These are phyloP conservation scores for Polydrusus pterygomalis DNA, from an alignment of 2,888 invertebrate species.

Conservation along the genomic window DNA sequence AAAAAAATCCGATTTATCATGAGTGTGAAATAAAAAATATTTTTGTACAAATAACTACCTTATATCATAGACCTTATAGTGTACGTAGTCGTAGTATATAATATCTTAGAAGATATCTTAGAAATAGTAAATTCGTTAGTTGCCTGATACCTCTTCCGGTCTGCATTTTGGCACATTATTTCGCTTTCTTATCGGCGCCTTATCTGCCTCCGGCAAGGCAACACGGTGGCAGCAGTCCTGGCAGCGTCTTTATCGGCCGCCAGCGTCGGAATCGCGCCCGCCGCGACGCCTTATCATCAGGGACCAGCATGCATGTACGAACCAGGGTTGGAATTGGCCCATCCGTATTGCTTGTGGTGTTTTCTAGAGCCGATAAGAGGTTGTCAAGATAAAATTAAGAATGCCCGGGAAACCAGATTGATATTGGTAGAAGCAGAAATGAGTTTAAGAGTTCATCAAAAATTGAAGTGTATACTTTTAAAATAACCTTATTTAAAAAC, in stretches of 20 bases:
- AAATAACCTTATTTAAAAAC: neutral
- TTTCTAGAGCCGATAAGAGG: no score
- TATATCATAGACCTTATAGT: no score
- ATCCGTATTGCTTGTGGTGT: no score
- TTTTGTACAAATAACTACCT: no score
- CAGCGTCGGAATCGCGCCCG: conserved; percentile 48
- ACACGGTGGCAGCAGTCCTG: conserved; percentile 36
- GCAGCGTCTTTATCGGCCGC: conserved; percentile 46
- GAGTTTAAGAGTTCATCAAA: no score
- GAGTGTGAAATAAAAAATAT: no score
- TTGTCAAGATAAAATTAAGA: no score
- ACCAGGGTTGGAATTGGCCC: conserved; percentile 6
- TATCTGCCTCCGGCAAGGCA: conserved; percentile 31
- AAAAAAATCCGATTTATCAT: no score
- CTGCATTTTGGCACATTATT: conserved; percentile 46
- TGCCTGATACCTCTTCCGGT: conserved; percentile 52
- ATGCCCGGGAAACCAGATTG: no score
- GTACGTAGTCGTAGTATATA: no score
- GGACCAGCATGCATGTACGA: conserved; percentile 43
- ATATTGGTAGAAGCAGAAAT: no score
- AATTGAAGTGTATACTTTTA: neutral
- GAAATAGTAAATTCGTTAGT: conserved; percentile 44
- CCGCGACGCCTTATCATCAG: conserved; percentile 49
- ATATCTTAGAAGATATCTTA: neutral
- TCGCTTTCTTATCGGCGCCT: conserved; percentile 29